Evolutionary conservation across 2,888 invertebrate genomes (phyloP), one percentile per base, ranked within the genome.

Genomic region (Dryocosmus kuriphilus): DNA sequence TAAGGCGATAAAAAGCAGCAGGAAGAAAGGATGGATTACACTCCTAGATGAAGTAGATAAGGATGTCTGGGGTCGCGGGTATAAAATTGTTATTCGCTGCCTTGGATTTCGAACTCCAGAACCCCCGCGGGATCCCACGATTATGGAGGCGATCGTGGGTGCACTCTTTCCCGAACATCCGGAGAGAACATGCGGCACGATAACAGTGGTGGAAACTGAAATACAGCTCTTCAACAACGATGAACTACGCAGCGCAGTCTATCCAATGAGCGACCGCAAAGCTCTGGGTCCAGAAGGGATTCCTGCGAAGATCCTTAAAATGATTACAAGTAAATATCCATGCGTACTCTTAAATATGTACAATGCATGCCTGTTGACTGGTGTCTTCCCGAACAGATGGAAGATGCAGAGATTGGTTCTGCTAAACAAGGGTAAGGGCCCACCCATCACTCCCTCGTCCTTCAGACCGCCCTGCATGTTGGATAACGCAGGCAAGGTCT

Each of bases 221-320:
- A 19, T 55, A 4, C 55, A 19, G 5, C 16, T 19, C 1, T 55
- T 55, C n/a, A 22, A 7, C 8, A 14, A 6, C 5, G 22, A 22
- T 8, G 57, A 57, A 22, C 57, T 57, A 8, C n/a, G 22, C 32
- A 32, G 32, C 7, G 57, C 9, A 9, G 4, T 57, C 4, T 6
- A 7, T 9, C 8, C 24, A 0, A 11, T 57, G 11, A 11, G 7
- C n/a, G n/a, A 22, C 4, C 19, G n/a, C 7, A 85, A 83, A 67
- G 83, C 84, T 0, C 81, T 83, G 6, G 84, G 84, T 1, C 78
- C 80, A 0, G 85, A 85, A 35, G 80, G 80, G 16, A 81, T 86
- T 5, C 79, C 83, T 4, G 22, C 81, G 2, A 84, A 85, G 60
- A 80, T 75, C 0, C 19, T 85, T 0, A 84, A 84, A 79, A 9